Base-by-base conservation (phyloP, 2,113 vertebrate genomes). In the Melanostigma gelatinosum region DNA sequence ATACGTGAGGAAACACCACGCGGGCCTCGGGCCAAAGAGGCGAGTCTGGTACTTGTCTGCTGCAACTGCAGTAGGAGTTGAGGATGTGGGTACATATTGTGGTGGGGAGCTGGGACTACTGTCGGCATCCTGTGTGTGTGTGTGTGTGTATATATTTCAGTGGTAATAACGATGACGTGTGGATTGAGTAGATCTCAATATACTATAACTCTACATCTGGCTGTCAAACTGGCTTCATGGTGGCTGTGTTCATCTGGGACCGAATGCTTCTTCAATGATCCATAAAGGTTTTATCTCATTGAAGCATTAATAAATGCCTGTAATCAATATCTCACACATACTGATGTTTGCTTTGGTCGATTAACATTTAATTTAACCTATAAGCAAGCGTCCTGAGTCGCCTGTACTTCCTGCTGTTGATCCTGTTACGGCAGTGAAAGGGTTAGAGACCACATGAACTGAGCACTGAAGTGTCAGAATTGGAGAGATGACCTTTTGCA, bases 1-100 rank as follows among this genome's bases (percentile, higher is more conserved):
- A 73, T 82, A 80, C 79, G 69, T 88, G 84, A 90, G 79, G 71
- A 87, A 83, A 68, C 0, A 65, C 55, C 24, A 68, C 9, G 12
- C 48, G 52, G 34, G n/a, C 71, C 60, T 67, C 4, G 6, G 44
- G 61, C 79, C 65, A 66, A 34, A 44, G 55, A 73, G 72, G 22
- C 3, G 0, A 73, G 61, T 70, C 12, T 22, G 77, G 70, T 36
- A 70, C 46, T 55, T 91, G 83, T 83, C 69, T 73, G 70, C 63
- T 22, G 13, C 66, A 58, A 34, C 29, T 64, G 69, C 65, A 60
- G 36, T 27, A 9, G 70, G 42, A 72, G 46, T 73, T 61, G 58
- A 79, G 62, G 69, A 85, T 79, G 75, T 78, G 57, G 72, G 1
- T 61, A 0, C 16, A 34, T n/a, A 27, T 4, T 84, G 64, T 57